Evolutionary conservation across 2,888 invertebrate species (phyloP), one percentile per base, ranked within the genome.

Genomic region (Hecatera dysodea): DNA sequence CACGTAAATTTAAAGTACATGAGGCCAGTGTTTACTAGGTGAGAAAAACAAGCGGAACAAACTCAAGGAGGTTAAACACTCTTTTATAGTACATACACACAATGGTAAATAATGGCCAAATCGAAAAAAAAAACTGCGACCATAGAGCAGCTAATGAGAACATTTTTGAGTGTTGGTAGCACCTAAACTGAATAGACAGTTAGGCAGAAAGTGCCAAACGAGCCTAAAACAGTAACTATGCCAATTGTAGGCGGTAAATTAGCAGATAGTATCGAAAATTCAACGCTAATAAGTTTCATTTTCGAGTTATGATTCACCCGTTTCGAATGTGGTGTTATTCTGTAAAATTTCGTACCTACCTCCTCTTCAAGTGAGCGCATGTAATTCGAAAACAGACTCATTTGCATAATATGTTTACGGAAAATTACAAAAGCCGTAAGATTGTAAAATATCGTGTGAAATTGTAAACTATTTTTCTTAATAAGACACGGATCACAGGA

Each of bases 161-260:
- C 11, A 8, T 19, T 33, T 24, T 46, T 1, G 9, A 17, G 22
- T 46, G 72, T 52, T n/a, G 44, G 64, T 72, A 15, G 57, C n/a
- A 46, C 24, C n/a, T 22, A 24, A 50, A 39, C 39, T 46, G 17
- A 67, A 53, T 48, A 39, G n/a, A 74, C 12, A 57, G 53, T 69
- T 61, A 75, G 29, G 19, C 70, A 52, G 74, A 76, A 74, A 74
- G 76, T 69, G 76, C 66, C 39, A 69, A 76, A 76, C 46, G 33
- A 17, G 44, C 62, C 76, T 62, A 74, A 74, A 75, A 42, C 57
- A 73, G 66, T 72, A 73, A 73, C 62, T 74, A 70, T 70, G 74
- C 74, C 74, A 74, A 76, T 74, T 76, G 70, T 62, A 62, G 70
- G 76, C 62, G 76, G 50, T 69, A 33, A 74, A 74, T 74, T 74